Conservation (phyloP, 2,888 invertebrate species). For the Chirona hameri region DNA sequence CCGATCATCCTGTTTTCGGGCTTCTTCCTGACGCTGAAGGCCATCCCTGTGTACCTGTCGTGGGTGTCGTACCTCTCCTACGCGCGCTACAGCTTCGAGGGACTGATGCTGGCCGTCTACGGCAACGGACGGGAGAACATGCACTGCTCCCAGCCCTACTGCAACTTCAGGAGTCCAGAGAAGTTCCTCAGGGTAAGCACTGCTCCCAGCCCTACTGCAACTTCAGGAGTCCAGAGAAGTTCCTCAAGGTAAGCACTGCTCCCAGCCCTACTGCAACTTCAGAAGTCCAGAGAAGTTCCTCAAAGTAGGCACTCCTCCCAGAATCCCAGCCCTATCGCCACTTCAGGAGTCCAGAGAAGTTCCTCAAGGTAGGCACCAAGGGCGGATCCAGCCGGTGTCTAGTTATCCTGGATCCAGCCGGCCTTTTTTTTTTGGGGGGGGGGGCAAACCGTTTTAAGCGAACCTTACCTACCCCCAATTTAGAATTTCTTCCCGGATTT, state of each 20-base stretch:
- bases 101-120: constrained; percentile 78
- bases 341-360: constrained; percentile 72
- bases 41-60: constrained; percentile 87
- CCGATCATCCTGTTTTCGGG: constrained; percentile 94
- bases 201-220: constrained; percentile 64
- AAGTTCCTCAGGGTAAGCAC: constrained; percentile 69
- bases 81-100: constrained; percentile 89
- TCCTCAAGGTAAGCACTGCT: constrained; percentile 57
- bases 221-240: constrained; percentile 72
- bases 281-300: too few species aligned
- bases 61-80: constrained; percentile 95
- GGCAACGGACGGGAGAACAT: constrained; percentile 72
- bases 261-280: too few species aligned
- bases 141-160: constrained; percentile 75
- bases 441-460: too few species aligned
- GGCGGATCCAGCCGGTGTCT: too few species aligned
- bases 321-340: constrained; percentile 75
- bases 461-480: too few species aligned
- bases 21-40: constrained; percentile 94
- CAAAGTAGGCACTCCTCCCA: constrained; percentile 47
- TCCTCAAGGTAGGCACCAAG: too few species aligned
- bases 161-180: constrained; percentile 74
- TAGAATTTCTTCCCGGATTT: too few species aligned
- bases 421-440: too few species aligned
- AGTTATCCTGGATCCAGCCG: too few species aligned